Percentiles rank a stretch among this genome's conserved stretches.
Evolutionary conservation across 2,113 vertebrate genomes (phyloP).

Genomic region (Morone saxatilis): DNA sequence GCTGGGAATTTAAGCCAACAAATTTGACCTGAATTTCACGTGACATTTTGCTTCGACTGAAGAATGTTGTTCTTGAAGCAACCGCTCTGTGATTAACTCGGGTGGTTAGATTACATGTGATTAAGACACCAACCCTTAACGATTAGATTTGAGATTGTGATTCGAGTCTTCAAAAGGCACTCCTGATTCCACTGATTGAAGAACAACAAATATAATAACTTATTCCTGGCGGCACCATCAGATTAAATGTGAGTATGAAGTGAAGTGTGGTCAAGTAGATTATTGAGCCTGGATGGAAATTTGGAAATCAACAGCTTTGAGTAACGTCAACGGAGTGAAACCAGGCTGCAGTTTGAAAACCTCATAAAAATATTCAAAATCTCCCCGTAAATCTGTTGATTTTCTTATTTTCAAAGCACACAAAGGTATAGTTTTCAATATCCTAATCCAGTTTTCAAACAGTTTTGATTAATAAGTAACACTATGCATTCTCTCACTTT

Average conservation of each 20-base stretch:
- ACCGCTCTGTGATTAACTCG: background rate
- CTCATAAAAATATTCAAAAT: background rate
- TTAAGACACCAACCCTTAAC: constrained; percentile 35
- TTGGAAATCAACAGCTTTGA: background rate
- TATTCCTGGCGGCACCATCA: background rate
- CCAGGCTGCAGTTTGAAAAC: background rate
- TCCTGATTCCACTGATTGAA: constrained; percentile 42
- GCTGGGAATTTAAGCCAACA: constrained; percentile 1
- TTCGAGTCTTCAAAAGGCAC: constrained; percentile 62
- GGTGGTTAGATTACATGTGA: constrained; percentile 35
- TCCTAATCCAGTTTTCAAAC: background rate
- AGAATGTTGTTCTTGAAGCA: background rate
- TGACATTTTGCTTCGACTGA: constrained; percentile 23
- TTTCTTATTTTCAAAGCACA: background rate
- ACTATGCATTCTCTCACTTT: background rate
- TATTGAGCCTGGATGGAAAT: background rate
- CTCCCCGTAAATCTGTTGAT: background rate
- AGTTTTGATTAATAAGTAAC: background rate
- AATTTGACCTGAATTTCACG: constrained; percentile 34
- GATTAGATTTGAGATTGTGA: constrained; percentile 38
- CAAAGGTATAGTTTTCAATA: background rate
- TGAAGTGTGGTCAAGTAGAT: background rate
- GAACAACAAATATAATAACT: constrained; percentile 25
- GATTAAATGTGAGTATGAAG: background rate
- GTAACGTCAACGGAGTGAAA: background rate